phyloP scores from a whole-genome alignment of 2,888 invertebrate species.

The Agrochola lychnidis region DNA sequence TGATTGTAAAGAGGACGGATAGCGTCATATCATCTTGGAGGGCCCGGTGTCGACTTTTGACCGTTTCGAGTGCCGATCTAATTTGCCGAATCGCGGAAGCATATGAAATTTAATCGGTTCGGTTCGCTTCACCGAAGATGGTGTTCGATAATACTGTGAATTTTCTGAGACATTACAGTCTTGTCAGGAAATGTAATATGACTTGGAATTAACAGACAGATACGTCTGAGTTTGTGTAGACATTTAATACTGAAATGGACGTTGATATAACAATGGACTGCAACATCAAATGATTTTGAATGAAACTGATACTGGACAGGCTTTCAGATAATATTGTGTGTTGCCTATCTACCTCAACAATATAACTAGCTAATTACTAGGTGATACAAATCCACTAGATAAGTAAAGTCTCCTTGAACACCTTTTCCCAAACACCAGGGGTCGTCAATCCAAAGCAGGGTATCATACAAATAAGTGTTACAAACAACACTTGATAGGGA shows the following conservation, averaged over 20 bases:
- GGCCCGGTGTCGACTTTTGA: conserved; percentile 88
- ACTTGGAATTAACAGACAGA: conserved; percentile 11
- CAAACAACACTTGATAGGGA: conserved; percentile 37
- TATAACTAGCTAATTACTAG: background rate
- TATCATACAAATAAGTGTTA: conserved; percentile 13
- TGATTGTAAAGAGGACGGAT: conserved; percentile 81
- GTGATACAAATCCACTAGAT: background rate
- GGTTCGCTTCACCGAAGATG: conserved; percentile 70
- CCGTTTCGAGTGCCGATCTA: conserved; percentile 89
- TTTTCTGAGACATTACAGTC: conserved; percentile 67
- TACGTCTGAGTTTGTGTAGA: conserved; percentile 8
- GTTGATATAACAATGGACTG: conserved; percentile 15
- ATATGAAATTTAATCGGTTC: conserved; percentile 88
- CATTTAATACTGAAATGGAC: background rate
- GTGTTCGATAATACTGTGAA: conserved; percentile 57
- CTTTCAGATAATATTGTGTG: background rate
- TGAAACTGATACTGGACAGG: background rate
- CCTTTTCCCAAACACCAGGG: conserved; percentile 2
- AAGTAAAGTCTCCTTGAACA: background rate
- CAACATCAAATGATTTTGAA: conserved; percentile 12
- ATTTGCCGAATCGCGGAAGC: conserved; percentile 88
- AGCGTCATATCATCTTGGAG: conserved; percentile 79
- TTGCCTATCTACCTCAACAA: background rate
- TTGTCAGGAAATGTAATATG: conserved; percentile 12
- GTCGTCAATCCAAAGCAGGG: background rate